Conservation (phyloP, 1,140 invertebrate genomes). For the Cydia amplana region DNA sequence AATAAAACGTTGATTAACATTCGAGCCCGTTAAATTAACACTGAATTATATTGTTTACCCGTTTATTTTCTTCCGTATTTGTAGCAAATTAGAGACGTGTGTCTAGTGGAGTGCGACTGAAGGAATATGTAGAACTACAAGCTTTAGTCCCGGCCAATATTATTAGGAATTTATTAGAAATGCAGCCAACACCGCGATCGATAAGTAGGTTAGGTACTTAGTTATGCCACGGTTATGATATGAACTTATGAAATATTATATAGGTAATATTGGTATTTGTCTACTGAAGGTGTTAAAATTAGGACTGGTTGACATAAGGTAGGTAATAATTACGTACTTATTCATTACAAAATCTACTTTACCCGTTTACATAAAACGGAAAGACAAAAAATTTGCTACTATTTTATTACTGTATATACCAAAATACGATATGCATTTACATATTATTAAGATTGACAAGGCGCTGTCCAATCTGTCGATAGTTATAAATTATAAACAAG, state of each 20-base stretch:
- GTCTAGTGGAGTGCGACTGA: not conserved
- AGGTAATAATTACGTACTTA: too few relatives aligned
- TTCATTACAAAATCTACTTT: too few relatives aligned
- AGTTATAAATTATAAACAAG: not conserved
- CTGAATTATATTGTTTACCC: not conserved
- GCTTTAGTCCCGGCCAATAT: not conserved
- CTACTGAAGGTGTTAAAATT: not conserved
- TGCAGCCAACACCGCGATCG: constrained; percentile 9
- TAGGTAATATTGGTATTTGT: not conserved
- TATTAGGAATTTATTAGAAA: constrained; percentile 22
- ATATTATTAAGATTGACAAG: constrained; percentile 1
- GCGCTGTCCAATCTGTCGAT: not conserved
- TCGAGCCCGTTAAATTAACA: not conserved
- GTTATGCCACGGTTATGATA: not conserved
- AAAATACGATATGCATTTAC: too few relatives aligned
- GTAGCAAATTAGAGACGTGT: not conserved
- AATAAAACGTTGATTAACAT: not conserved
- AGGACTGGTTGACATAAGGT: too few relatives aligned
- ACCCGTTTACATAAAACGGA: too few relatives aligned
- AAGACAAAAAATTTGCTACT: too few relatives aligned
- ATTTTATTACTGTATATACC: too few relatives aligned
- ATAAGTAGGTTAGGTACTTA: not conserved
- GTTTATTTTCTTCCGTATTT: not conserved
- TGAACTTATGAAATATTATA: not conserved
- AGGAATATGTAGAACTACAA: constrained; percentile 4